Conservation (phyloP, 2,888 invertebrate species). For the Yponomeuta cagnagella region DNA sequence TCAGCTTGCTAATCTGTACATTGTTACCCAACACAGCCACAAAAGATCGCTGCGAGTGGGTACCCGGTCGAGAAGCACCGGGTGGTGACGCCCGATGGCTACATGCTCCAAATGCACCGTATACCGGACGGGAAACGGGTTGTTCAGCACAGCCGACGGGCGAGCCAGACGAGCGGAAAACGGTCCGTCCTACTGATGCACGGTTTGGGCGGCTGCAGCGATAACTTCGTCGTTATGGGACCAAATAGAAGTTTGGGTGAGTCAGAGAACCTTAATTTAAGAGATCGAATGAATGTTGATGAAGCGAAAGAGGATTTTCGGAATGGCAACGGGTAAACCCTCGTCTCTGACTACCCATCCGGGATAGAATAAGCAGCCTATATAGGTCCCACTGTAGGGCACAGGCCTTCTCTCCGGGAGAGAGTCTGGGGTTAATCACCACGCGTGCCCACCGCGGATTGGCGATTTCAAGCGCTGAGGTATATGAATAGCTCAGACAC, state of each 20-base stretch:
- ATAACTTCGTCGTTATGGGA: slow-evolving; percentile 82
- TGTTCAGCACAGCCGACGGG: slow-evolving; percentile 39
- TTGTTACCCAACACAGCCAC: slow-evolving; percentile 45
- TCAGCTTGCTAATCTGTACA: background rate
- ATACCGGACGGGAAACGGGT: slow-evolving; percentile 68
- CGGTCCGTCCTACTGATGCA: slow-evolving; percentile 70
- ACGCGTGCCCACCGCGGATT: too few species aligned
- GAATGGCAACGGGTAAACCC: too few species aligned
- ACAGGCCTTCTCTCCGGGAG: too few species aligned
- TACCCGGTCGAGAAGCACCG: slow-evolving; percentile 70
- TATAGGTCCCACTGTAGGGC: too few species aligned
- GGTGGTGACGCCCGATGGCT: slow-evolving; percentile 75
- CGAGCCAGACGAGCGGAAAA: slow-evolving; percentile 32
- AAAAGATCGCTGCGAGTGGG: slow-evolving; percentile 58
- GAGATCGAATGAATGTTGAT: background rate
- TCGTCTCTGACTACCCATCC: too few species aligned
- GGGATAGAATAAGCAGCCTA: too few species aligned
- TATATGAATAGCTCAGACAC: too few species aligned
- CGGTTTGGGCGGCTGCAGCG: slow-evolving; percentile 80
- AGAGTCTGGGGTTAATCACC: too few species aligned
- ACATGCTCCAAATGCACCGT: slow-evolving; percentile 76
- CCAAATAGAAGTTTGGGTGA: slow-evolving; percentile 79
- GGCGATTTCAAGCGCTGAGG: too few species aligned
- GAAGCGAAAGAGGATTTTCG: background rate
- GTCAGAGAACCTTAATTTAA: background rate